Evolutionary conservation across 2,888 invertebrate species (phyloP).

Genomic region (Lasiommata megera): DNA sequence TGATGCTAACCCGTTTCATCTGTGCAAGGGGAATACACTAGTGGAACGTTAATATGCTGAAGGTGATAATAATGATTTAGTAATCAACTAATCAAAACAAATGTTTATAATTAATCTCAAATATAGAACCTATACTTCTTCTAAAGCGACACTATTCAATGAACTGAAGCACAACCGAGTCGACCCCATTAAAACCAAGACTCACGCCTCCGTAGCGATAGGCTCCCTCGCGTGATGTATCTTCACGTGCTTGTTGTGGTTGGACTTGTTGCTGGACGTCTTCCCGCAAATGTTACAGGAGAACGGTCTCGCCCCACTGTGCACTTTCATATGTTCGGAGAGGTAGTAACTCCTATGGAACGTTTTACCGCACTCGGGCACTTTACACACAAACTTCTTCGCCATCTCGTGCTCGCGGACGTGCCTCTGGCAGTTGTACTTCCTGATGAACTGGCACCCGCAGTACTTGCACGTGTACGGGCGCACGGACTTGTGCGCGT

Average conservation of each 20-base stretch:
- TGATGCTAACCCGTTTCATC: too few relatives aligned
- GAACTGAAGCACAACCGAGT: neutral
- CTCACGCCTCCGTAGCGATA: conserved; percentile 89
- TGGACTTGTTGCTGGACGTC: conserved; percentile 93
- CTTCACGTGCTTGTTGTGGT: conserved; percentile 94
- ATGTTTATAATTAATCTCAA: too few relatives aligned
- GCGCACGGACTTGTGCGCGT: conserved; percentile 90
- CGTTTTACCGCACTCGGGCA: conserved; percentile 88
- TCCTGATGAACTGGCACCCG: conserved; percentile 93
- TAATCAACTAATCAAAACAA: too few relatives aligned
- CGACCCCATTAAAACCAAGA: neutral
- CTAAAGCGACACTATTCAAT: neutral
- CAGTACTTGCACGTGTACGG: conserved; percentile 95
- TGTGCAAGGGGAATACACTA: too few relatives aligned
- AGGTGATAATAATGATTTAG: too few relatives aligned
- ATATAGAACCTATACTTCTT: neutral
- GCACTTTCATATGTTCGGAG: conserved; percentile 92
- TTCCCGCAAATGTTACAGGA: conserved; percentile 94
- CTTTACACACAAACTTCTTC: conserved; percentile 88
- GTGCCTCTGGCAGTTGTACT: conserved; percentile 93
- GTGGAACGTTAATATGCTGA: too few relatives aligned
- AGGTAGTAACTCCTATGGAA: conserved; percentile 94
- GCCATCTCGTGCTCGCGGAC: conserved; percentile 90
- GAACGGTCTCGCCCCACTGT: conserved; percentile 90
- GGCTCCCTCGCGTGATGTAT: conserved; percentile 95